Evolutionary conservation across 2,888 invertebrate species (phyloP), one percentile per base, ranked within the genome.

Genomic region (Belgica antarctica): DNA sequence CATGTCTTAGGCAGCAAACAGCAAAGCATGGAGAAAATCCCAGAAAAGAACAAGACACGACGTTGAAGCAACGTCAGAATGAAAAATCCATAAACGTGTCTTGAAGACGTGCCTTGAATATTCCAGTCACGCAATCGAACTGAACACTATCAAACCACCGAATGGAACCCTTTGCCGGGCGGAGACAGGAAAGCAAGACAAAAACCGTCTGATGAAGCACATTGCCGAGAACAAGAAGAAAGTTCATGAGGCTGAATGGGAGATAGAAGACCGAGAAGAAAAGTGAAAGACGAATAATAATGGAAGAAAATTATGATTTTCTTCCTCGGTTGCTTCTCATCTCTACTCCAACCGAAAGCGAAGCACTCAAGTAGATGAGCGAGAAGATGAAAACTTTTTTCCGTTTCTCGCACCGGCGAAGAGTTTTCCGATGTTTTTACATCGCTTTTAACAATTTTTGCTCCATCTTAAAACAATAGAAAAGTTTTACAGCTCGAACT

Each of bases 91-190:
- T 59, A 59, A 59, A 59, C 59, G 59, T 59, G 59, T 8, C 19
- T 59, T 19, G n/a, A 59, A 59, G 59, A 59, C 27, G 52, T 52
- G 52, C 22, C 52, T 52, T 8, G 22, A 52, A 19, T 8, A 59
- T 59, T 59, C 59, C 59, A 59, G 59, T 59, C 59, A 59, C 59
- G 59, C 59, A 59, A 59, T 59, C 59, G 27, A 59, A 59, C 10
- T 27, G 27, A 59, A 59, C 8, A 59, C 27, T 24, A 59, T n/a
- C 59, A 59, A 24, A 59, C 25, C 59, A 59, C 27, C 59, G 59
- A 59, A 59, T n/a, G n/a, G 41, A 41, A 41, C 10, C n/a, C n/a
- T n/a, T n/a, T n/a, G 15, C 41, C 41, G 41, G 41, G 41, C 41
- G 15, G 10, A 41, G 41, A 52, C 17, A 52, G 5, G 52, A 52